These are phyloP conservation scores for Dorcus hopei DNA, from an alignment of 2,888 invertebrate species.

Conservation along the genomic window DNA sequence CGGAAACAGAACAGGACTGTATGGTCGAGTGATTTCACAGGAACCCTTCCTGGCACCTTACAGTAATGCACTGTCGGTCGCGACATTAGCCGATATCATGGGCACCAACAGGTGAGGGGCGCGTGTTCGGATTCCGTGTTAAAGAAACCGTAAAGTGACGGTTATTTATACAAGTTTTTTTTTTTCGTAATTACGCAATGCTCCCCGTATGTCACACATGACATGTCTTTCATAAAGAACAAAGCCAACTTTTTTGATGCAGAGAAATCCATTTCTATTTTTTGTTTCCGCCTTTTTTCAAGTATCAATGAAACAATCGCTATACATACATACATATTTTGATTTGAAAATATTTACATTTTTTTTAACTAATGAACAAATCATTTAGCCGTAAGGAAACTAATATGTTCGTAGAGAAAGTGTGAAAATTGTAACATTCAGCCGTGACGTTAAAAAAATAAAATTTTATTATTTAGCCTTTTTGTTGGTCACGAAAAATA, in stretches of 20 bases:
- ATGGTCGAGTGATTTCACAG: conserved; percentile 5
- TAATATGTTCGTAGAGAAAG: too few species aligned
- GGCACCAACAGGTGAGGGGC: conserved; percentile 22
- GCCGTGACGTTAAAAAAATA: too few species aligned
- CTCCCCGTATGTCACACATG: neutral
- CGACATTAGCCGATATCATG: neutral
- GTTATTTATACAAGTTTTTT: conserved; percentile 13
- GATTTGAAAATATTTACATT: neutral
- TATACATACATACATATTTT: too few species aligned
- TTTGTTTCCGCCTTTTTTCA: too few species aligned
- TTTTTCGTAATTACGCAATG: neutral
- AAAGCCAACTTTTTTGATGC: too few species aligned
- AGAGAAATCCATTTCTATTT: too few species aligned
- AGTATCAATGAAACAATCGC: too few species aligned
- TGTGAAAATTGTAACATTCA: too few species aligned
- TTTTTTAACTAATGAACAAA: neutral
- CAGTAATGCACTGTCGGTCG: conserved; percentile 3
- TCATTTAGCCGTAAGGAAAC: too few species aligned
- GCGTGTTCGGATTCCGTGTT: conserved; percentile 26
- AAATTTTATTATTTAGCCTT: too few species aligned
- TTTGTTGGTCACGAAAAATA: too few species aligned
- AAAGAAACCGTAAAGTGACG: conserved; percentile 24
- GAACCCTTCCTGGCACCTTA: conserved; percentile 7
- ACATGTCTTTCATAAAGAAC: neutral
- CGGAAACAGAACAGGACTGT: conserved; percentile 3